Evolutionary conservation across 2,113 vertebrate genomes (phyloP).

Genomic region (cattle (Bos taurus)): DNA sequence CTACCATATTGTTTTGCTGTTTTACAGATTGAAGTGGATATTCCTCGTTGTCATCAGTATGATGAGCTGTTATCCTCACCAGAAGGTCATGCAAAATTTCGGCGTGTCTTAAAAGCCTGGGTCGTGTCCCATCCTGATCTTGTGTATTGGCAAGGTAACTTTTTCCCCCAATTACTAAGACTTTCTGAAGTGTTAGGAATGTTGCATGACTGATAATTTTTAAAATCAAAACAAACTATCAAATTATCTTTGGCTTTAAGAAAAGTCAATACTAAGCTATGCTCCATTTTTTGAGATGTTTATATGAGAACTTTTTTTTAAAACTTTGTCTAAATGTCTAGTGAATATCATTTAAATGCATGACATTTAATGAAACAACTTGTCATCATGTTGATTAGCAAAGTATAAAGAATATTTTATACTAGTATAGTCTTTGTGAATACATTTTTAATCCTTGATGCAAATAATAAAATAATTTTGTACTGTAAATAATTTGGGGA

Average conservation of each 20-base stretch:
- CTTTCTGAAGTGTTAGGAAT: background rate
- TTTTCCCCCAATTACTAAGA: background rate
- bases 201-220: background rate
- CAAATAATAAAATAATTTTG: background rate
- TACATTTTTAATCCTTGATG: background rate
- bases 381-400: background rate
- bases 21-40: conserved; percentile 97
- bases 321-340: background rate
- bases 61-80: conserved; percentile 96
- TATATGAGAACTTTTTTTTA: background rate
- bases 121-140: conserved; percentile 97
- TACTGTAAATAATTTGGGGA: background rate
- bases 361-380: background rate
- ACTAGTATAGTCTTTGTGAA: background rate
- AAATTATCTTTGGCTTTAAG: background rate
- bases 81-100: conserved; percentile 96
- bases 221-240: background rate
- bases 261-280: background rate
- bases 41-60: conserved; percentile 98
- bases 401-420: background rate
- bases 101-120: conserved; percentile 97
- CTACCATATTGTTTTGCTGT: background rate
- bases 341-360: background rate
- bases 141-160: conserved; percentile 98
- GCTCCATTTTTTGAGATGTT: background rate